A percentile compares a stretch with the other conserved stretches of the same genome.
phyloP scores from a whole-genome alignment of 2,797 vertebrate species.

The Gymnothorax javanicus region DNA sequence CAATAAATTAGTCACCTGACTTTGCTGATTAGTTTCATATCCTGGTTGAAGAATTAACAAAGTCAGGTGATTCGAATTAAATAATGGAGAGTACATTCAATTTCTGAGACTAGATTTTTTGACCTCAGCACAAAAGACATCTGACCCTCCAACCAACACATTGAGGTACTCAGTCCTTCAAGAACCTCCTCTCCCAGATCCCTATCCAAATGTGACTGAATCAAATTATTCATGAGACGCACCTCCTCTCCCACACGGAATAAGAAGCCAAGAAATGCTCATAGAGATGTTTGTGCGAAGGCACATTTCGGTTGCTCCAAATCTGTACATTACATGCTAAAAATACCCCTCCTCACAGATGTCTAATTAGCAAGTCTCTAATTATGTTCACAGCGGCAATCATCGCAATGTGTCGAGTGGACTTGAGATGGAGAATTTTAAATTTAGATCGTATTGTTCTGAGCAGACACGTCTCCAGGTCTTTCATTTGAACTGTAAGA shows the following conservation, averaged over 20 bases:
- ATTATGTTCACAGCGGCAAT: conserved; percentile 27
- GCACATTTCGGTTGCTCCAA: conserved; percentile 1
- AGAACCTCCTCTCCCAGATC: no score
- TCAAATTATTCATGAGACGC: background rate
- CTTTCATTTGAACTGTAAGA: background rate
- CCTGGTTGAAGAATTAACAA: no score
- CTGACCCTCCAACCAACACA: conserved; percentile 55
- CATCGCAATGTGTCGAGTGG: conserved; percentile 21
- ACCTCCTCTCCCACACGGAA: background rate
- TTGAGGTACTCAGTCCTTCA: background rate
- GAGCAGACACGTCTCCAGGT: background rate
- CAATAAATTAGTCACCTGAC: no score
- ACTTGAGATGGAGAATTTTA: conserved; percentile 24
- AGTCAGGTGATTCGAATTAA: no score
- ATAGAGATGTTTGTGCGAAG: background rate
- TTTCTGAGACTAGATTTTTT: no score
- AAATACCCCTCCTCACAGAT: conserved; percentile 29
- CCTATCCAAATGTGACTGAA: background rate
- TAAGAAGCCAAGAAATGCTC: background rate
- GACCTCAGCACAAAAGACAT: conserved; percentile 37
- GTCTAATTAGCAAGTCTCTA: conserved; percentile 34
- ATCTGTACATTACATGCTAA: background rate
- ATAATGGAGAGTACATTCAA: no score
- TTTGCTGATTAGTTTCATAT: no score
- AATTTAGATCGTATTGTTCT: conserved; percentile 14